Base-by-base conservation (phyloP, 2,888 invertebrate genomes). In the Seladonia tumulorum region DNA sequence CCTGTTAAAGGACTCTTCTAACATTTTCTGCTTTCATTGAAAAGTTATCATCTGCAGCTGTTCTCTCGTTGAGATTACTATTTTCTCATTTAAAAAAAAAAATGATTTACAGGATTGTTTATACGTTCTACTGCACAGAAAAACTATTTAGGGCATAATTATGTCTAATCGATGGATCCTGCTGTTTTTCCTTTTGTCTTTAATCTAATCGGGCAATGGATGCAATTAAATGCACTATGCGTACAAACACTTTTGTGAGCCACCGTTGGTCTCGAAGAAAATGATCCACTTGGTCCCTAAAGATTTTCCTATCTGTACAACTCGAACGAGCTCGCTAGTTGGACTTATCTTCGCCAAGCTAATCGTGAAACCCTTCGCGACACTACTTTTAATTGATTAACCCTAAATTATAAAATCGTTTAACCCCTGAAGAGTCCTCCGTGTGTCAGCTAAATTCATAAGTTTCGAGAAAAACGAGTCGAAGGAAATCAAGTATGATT, bases 241-340 rank as follows among this genome's bases (percentile, higher is more conserved):
- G 29, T 16, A 63, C 16, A 29, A 53, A n/a, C 53, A 53, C 53
- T 29, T 29, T 63, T 63, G 63, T 18, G 63, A 35, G 63, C 29
- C 63, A 63, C 29, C 29, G 63, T 68, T 39, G 94, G 94, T 92
- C 93, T 93, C 87, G n/a, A 70, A 89, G 92, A 92, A 93, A 91
- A 90, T 87, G 85, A 84, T 91, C 88, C 90, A 87, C 93, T 94
- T 94, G 93, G 94, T 94, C 94, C 94, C 94, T 93, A 92, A 93
- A 90, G 70, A 90, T 89, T 91, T 86, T 87, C 89, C 92, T 90
- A 71, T 78, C 45, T 78, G 22, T 45, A 57, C 71, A 53, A 39
- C 63, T 45, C 63, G 12, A 63, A 60, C 29, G 29, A 76, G 39
- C 63, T 76, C 42, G 25, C 45, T 29, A 70, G n/a, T 70, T 42